Evolutionary conservation across 35 echinoderm and acorn worm genomes (phyloP).

Genomic region (Nesometra sesokonis): DNA sequence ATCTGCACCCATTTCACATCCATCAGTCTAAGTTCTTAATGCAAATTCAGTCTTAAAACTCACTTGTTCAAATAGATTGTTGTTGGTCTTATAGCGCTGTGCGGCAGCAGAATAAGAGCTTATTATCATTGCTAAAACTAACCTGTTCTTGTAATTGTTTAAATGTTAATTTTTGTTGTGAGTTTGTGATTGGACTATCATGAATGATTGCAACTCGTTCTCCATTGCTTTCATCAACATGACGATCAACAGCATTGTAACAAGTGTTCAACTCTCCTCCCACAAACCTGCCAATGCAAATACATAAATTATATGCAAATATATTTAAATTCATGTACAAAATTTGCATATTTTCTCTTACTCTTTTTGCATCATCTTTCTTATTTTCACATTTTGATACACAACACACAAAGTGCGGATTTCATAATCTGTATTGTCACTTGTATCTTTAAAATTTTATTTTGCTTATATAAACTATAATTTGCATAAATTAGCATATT

Average conservation of each 20-base stretch:
- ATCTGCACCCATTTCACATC: too few relatives aligned
- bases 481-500: too few relatives aligned
- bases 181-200: constrained; percentile 74
- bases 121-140: neutral
- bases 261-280: constrained; percentile 89
- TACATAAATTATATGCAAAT: neutral
- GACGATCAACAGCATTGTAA: constrained; percentile 95
- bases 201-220: constrained; percentile 74
- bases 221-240: constrained; percentile 64
- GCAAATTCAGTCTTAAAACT: too few relatives aligned
- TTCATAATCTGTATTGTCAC: too few relatives aligned
- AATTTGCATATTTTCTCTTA: neutral
- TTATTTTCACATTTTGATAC: neutral
- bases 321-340: too few relatives aligned
- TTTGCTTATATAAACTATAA: too few relatives aligned
- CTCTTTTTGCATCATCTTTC: neutral
- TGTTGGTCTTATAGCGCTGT: too few relatives aligned
- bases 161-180: constrained; percentile 49
- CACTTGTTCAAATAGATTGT: too few relatives aligned
- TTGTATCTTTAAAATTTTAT: too few relatives aligned
- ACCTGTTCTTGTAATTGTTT: constrained; percentile 72
- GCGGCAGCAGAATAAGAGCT: too few relatives aligned
- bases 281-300: constrained; percentile 56
- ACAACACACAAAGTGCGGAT: neutral
- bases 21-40: too few relatives aligned